Percentiles rank a stretch among this genome's conserved stretches.
Conservation (phyloP, 2,797 vertebrate species). For the Notolepis coatsorum region DNA sequence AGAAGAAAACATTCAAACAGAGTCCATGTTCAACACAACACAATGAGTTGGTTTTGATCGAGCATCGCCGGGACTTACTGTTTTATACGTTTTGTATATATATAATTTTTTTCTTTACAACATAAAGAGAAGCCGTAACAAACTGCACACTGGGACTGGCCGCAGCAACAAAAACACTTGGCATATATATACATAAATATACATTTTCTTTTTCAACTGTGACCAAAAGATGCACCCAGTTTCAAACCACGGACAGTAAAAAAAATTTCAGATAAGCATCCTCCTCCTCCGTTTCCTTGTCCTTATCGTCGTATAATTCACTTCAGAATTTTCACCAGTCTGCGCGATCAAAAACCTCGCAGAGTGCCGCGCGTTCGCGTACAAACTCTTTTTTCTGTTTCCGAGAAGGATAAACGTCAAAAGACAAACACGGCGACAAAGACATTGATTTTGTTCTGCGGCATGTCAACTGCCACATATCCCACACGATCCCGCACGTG, state of each 20-base stretch:
- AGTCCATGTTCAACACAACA: slow-evolving; percentile 77
- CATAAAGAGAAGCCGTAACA: slow-evolving; percentile 75
- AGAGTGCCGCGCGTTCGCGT: slow-evolving; percentile 29
- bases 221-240: slow-evolving; percentile 69
- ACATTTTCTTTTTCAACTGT: slow-evolving; percentile 70
- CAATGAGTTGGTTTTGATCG: slow-evolving; percentile 68
- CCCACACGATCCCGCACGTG: slow-evolving; percentile 22
- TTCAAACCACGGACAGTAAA: slow-evolving; percentile 68
- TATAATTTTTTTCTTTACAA: slow-evolving; percentile 51
- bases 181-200: slow-evolving; percentile 81
- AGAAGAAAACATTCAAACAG: slow-evolving; percentile 71
- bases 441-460: slow-evolving; percentile 45
- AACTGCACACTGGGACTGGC: slow-evolving; percentile 69
- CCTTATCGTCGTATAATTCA: slow-evolving; percentile 32
- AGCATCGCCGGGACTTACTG: slow-evolving; percentile 66
- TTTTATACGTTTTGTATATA: slow-evolving; percentile 46
- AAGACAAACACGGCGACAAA: slow-evolving; percentile 52
- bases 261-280: slow-evolving; percentile 53
- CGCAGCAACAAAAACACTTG: slow-evolving; percentile 71
- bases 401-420: slow-evolving; percentile 45
- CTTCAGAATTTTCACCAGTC: slow-evolving; percentile 40
- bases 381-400: slow-evolving; percentile 35
- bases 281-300: slow-evolving; percentile 32
- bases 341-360: slow-evolving; percentile 42
- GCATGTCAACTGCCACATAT: slow-evolving; percentile 24